A percentile compares a stretch with the other conserved stretches of the same genome.
Conservation (phyloP, 2,113 vertebrate genomes). For the Carassius gibelio region DNA sequence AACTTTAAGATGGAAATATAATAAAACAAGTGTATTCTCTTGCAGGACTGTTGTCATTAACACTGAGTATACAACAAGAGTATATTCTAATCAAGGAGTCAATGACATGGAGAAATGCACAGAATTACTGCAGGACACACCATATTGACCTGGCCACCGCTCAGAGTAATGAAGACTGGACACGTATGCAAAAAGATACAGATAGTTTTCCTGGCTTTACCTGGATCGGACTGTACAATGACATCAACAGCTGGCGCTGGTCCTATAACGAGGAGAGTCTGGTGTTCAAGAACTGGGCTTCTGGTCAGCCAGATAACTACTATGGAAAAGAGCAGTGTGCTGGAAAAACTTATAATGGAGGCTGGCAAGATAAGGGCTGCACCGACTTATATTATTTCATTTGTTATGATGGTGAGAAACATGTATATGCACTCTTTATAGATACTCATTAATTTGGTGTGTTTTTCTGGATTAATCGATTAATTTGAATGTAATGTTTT, state of each 20-base stretch:
- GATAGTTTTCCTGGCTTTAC: not conserved
- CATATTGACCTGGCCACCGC: not conserved
- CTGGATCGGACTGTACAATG: not conserved
- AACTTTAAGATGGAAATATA: not conserved
- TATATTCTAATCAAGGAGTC: not conserved
- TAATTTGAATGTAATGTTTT: too few species aligned
- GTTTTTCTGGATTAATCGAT: too few species aligned
- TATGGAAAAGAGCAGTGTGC: not conserved
- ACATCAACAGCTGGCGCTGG: not conserved
- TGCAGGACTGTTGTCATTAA: not conserved
- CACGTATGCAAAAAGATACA: not conserved
- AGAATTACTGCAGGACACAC: not conserved
- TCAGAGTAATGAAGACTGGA: not conserved
- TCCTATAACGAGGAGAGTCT: not conserved
- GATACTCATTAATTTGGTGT: too few species aligned
- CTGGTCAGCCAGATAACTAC: not conserved
- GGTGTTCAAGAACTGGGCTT: not conserved
- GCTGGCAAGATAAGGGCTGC: rapidly evolving
- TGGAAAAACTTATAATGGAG: not conserved
- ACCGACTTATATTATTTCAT: not conserved
- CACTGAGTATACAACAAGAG: not conserved
- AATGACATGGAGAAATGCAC: not conserved
- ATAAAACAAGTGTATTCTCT: not conserved
- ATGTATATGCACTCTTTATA: too few species aligned
- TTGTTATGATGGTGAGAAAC: not conserved